A percentile compares a stretch with the other conserved stretches of the same genome.
These are phyloP conservation scores for Sinocyclocheilus anshuiensis DNA, from an alignment of 2,113 vertebrate species.

Conservation along the genomic window DNA sequence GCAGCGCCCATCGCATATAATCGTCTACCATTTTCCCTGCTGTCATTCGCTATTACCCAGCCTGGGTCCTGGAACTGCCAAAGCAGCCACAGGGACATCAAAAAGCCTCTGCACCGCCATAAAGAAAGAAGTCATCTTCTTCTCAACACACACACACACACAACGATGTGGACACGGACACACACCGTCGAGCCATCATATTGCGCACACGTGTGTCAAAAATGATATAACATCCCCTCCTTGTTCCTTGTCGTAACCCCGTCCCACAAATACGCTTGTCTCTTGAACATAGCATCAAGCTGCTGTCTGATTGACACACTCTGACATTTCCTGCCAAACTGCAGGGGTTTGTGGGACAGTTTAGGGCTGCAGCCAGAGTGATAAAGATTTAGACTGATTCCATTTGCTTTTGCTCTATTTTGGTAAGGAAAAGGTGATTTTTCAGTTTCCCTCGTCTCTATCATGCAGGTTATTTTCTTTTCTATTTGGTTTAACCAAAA, in stretches of 20 bases:
- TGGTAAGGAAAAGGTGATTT: neutral
- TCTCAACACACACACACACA: slow-evolving; percentile 2
- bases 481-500: neutral
- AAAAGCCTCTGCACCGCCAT: slow-evolving; percentile 33
- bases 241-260: slow-evolving; percentile 24
- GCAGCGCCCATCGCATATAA: slow-evolving; percentile 43
- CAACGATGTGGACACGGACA: neutral
- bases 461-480: neutral
- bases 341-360: slow-evolving; percentile 12
- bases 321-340: slow-evolving; percentile 39
- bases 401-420: neutral
- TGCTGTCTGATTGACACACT: slow-evolving; percentile 23
- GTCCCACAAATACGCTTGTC: slow-evolving; percentile 30
- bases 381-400: slow-evolving; percentile 23
- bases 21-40: slow-evolving; percentile 53
- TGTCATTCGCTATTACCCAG: slow-evolving; percentile 50
- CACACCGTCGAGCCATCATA: slow-evolving; percentile 17
- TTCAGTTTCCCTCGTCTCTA: neutral
- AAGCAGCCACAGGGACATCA: slow-evolving; percentile 37
- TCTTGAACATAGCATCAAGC: slow-evolving; percentile 33
- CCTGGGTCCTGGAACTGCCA: slow-evolving; percentile 41
- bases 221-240: slow-evolving; percentile 15
- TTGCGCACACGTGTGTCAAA: slow-evolving; percentile 26
- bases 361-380: neutral
- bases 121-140: slow-evolving; percentile 19